phyloP scores from a whole-genome alignment of 2,888 invertebrate genomes.

The Dascillus cervinus region DNA sequence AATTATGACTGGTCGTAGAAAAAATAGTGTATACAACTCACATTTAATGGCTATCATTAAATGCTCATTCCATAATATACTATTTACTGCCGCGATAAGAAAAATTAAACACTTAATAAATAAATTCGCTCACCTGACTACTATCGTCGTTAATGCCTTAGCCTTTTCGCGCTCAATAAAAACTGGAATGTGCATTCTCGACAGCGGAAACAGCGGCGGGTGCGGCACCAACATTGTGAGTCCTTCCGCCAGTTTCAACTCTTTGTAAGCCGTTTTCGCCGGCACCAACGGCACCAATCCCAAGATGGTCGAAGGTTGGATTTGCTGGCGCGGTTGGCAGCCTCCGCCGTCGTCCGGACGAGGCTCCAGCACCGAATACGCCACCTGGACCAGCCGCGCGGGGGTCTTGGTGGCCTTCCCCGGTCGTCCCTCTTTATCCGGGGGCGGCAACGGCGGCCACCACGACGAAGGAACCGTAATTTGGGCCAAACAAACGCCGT shows the following conservation, averaged over 20 bases:
- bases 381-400: slow-evolving; percentile 68
- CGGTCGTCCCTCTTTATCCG: slow-evolving; percentile 50
- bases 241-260: slow-evolving; percentile 75
- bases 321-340: slow-evolving; percentile 69
- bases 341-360: slow-evolving; percentile 56
- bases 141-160: slow-evolving; percentile 64
- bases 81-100: no score
- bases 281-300: slow-evolving; percentile 63
- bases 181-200: slow-evolving; percentile 84
- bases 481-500: slow-evolving; percentile 81
- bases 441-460: slow-evolving; percentile 74
- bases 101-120: no score
- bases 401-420: slow-evolving; percentile 45
- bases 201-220: slow-evolving; percentile 81
- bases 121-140: slow-evolving; percentile 79
- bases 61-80: no score
- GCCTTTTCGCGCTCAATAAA: slow-evolving; percentile 69
- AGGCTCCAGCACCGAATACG: slow-evolving; percentile 84
- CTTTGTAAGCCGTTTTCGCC: slow-evolving; percentile 74
- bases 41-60: no score
- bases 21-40: no score
- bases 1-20: no score
- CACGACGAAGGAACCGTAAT: slow-evolving; percentile 82
- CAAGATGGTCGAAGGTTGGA: slow-evolving; percentile 50
- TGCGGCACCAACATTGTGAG: slow-evolving; percentile 81